Base-by-base conservation (phyloP, 2,797 vertebrate genomes). In the Pseudomugil gertrudae region DNA sequence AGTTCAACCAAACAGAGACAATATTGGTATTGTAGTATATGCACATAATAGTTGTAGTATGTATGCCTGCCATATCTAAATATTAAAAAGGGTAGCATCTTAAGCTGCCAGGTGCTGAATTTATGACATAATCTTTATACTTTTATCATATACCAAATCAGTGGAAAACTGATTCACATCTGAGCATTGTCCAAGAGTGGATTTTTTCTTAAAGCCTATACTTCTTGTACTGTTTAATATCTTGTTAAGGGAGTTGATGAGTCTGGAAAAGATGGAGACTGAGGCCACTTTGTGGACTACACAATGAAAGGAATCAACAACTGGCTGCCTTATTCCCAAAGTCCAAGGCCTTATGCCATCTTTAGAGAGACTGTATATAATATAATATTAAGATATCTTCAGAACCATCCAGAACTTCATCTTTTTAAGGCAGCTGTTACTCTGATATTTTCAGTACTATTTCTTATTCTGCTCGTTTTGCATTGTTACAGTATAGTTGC, bases 31-130 rank as follows among this genome's bases (percentile, higher is more conserved):
- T 74, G 76, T 84, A 86, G 84, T 86, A 80, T 88, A 89, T 89
- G 87, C 86, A 89, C 89, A 89, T 89, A 73, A 81, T 86, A 89
- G 80, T 74, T 79, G 76, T 87, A 84, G 86, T 83, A 89, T 73
- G 76, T 90, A 83, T 85, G 85, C 87, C 92, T 91, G 91, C 90
- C 92, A 92, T 92, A 91, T 93, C 90, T 81, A 82, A 92, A 87
- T 90, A 88, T 84, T 80, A 76, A 90, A 80, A 90, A 80, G 36
- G 90, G 89, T 80, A 40, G 91, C 88, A 69, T 78, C 77, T 84
- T 82, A 59, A 85, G 93, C 93, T 94, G 78, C 91, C 90, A 92
- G 94, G 94, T 94, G 94, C 93, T 94, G 91, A 93, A 90, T 91
- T 91, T 88, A 88, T 88, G 81, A 92, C 89, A 91, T 90, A 80